Percentiles rank a stretch among this genome's conserved stretches.
Evolutionary conservation across 1,140 invertebrate species (phyloP).

Genomic region (Pachypeltis micranthus): DNA sequence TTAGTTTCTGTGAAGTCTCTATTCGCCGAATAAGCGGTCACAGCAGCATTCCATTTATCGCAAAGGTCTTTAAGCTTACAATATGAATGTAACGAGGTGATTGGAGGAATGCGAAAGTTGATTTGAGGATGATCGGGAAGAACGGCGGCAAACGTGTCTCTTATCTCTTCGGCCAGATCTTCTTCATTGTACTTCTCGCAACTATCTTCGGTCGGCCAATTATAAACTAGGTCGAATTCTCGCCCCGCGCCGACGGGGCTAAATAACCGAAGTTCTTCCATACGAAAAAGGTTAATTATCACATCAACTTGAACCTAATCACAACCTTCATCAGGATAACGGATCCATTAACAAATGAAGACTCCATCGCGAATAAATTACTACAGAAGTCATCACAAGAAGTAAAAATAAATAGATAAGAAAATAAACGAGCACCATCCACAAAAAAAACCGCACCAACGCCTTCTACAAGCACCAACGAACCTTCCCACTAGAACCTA

Average conservation of each 20-base stretch:
- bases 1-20: slow-evolving; percentile 2
- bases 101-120: slow-evolving; percentile 8
- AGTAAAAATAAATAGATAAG: neutral
- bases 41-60: slow-evolving; percentile 89
- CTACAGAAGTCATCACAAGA: too few relatives aligned
- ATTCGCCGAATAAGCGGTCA: slow-evolving; percentile 53
- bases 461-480: neutral
- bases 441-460: too few relatives aligned
- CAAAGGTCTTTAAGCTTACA: slow-evolving; percentile 90
- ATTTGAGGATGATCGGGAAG: neutral
- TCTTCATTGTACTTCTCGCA: neutral
- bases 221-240: neutral
- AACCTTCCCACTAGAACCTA: neutral
- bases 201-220: neutral
- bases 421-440: too few relatives aligned
- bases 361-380: too few relatives aligned
- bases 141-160: neutral
- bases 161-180: slow-evolving; percentile 3
- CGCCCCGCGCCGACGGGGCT: slow-evolving; percentile 6
- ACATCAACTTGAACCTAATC: too few relatives aligned
- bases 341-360: too few relatives aligned
- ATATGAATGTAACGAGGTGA: slow-evolving; percentile 46
- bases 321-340: too few relatives aligned
- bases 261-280: neutral
- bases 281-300: neutral